Evolutionary conservation across 2,888 invertebrate species (phyloP), one percentile per base, ranked within the genome.

Genomic region (Ramazzottius varieornatus): DNA sequence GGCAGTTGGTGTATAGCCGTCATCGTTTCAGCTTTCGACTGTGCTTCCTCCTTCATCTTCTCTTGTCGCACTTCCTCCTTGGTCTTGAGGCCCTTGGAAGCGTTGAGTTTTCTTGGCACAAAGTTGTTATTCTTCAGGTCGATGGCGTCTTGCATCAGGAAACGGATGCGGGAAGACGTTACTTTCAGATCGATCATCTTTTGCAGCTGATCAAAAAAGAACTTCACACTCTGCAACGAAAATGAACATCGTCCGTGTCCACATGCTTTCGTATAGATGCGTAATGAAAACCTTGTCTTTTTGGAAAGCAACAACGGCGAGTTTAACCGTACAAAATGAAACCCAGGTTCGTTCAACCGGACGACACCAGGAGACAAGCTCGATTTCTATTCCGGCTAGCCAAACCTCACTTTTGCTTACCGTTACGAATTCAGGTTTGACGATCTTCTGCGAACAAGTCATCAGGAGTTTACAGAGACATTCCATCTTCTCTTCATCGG

Each of bases 101-200:
- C 29, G 20, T 4, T 29, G 29, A 24, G 8, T 24, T 54, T 54
- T 8, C 54, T 8, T 4, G 54, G 20, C 8, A 54, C 54, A 24
- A 16, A 54, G 29, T 54, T 54, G 29, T 54, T 54, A 4, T 54
- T 54, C 29, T 29, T 13, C 54, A 54, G 29, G 54, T 54, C 54
- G 24, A 54, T 54, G 20, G 54, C 24, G 54, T 54, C 54, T 29
- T 54, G n/a, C 54, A 54, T 54, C 20, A 54, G 54, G 54, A 54
- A 54, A 29, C 54, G 54, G 54, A 54, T 54, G 24, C 54, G 54
- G 16, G 54, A 54, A 4, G 54, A 54, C n/a, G 54, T 54, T 8
- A 29, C 54, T 13, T 29, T 13, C n/a, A 4, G 16, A 24, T 54
- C 54, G 29, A 54, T 54, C 54, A 54, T 54, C 54, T 54, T 54